These are phyloP conservation scores for Chaitophorus viminalis DNA, from an alignment of 2,888 invertebrate genomes.

Conservation along the genomic window DNA sequence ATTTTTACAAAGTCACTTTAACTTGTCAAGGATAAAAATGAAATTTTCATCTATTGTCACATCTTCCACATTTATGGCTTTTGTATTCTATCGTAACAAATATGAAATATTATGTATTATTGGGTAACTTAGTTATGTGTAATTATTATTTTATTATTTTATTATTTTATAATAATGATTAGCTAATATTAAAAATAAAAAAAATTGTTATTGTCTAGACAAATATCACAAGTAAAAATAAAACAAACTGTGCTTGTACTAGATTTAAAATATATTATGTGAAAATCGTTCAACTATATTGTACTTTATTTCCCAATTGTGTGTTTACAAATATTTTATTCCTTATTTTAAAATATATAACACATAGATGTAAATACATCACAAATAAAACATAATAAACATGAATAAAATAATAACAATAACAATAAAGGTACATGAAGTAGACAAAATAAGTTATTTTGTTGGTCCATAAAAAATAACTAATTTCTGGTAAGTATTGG, in stretches of 20 bases:
- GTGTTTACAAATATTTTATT: neutral
- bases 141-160: constrained; percentile 46
- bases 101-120: constrained; percentile 39
- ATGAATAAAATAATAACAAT: constrained; percentile 1
- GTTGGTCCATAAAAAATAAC: neutral
- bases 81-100: constrained; percentile 48
- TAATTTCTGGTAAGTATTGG: constrained; percentile 41
- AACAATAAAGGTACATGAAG: too few species aligned
- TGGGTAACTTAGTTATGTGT: constrained; percentile 51
- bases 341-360: neutral
- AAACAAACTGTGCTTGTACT: constrained; percentile 13
- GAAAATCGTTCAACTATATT: constrained; percentile 9
- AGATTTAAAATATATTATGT: constrained; percentile 50
- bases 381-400: neutral
- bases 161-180: constrained; percentile 35
- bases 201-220: constrained; percentile 52
- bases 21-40: constrained; percentile 22
- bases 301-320: neutral
- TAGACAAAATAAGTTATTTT: too few species aligned
- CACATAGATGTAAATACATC: neutral
- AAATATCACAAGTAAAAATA: constrained; percentile 43
- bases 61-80: constrained; percentile 31
- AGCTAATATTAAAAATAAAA: constrained; percentile 27
- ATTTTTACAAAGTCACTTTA: constrained; percentile 37
- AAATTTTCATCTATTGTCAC: constrained; percentile 18